phyloP scores from a whole-genome alignment of 2,113 vertebrate species.

The Sebastes fasciatus region DNA sequence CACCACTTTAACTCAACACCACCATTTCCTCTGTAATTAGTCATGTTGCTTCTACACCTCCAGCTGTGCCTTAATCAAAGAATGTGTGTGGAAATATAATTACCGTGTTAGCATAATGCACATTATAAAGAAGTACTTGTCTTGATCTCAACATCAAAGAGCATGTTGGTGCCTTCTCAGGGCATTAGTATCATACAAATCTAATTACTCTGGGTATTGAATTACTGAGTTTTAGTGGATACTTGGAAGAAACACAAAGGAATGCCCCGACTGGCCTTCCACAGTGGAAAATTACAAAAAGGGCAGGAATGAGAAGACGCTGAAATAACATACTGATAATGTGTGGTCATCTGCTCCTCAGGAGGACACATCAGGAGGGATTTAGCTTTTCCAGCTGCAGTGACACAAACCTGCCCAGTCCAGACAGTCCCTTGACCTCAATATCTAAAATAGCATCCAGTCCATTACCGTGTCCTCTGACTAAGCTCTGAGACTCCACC shows the following conservation, averaged over 20 bases:
- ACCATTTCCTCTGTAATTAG: conserved; percentile 74
- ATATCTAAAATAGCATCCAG: conserved; percentile 72
- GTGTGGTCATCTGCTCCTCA: conserved; percentile 19
- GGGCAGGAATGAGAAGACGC: conserved; percentile 26
- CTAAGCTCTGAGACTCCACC: conserved; percentile 64
- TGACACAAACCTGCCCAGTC: conserved; percentile 53
- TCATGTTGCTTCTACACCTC: conserved; percentile 70
- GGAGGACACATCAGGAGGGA: conserved; percentile 40
- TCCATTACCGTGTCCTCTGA: conserved; percentile 61
- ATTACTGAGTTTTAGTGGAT: conserved; percentile 72
- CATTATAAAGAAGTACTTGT: conserved; percentile 72
- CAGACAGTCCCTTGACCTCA: conserved; percentile 65
- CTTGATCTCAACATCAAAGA: conserved; percentile 81
- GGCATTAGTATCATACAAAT: conserved; percentile 75
- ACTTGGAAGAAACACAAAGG: conserved; percentile 73
- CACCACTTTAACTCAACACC: conserved; percentile 54
- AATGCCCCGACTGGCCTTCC: conserved; percentile 30
- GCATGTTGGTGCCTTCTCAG: conserved; percentile 66
- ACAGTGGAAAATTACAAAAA: conserved; percentile 37
- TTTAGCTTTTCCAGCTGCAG: conserved; percentile 22
- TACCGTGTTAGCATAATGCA: conserved; percentile 78
- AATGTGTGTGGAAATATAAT: conserved; percentile 81
- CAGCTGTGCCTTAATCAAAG: conserved; percentile 79
- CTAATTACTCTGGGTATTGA: conserved; percentile 74
- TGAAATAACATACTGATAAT: conserved; percentile 42